Base-by-base conservation (phyloP, 2,888 invertebrate genomes). In the Drosophila cyrtoloma region DNA sequence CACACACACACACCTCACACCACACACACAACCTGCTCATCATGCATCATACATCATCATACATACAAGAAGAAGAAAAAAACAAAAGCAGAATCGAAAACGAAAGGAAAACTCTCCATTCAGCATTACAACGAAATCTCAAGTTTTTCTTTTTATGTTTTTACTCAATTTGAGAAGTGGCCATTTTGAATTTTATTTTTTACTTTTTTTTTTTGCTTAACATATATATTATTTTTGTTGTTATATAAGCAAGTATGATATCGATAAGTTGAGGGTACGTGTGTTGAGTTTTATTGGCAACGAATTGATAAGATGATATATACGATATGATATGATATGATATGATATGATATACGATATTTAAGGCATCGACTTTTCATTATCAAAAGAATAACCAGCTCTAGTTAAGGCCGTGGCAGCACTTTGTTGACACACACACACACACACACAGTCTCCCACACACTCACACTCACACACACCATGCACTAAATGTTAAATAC, bases 271-370 rank as follows among this genome's bases (percentile, higher is more conserved):
- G 81, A 83, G 81, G 69, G 71, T 73, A 78, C 87, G 86, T 84
- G 87, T 84, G 86, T 86, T 85, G 85, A 85, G 89, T 85, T 85
- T 81, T 86, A 85, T 88, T 86, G 89, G 85, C 85, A 85, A 86
- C 85, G 89, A 85, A 86, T 68, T 68, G 66, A 78, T 74, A 70
- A 47, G 47, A 26, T 26, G 47, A 47, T 68, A 74, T 26, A 64
- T 71, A 77, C 56, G 69, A 58, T 37, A 50, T 76, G 28, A 28
- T 33, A 35, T 35, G 35, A 35, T 73, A 71, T 51, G 14, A 60
- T 65, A 44, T 55, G n/a, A 66, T 37, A 64, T 52, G 55, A 75
- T 69, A 50, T 79, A 71, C 44, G 65, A 72, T 77, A 78, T 52
- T 77, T 77, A 75, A 69, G 79, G 79, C 77, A 66, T 53, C 75